Evolutionary conservation across 1,140 invertebrate species (phyloP), one percentile per base, ranked within the genome.

Genomic region (Harpegnathos saltator): DNA sequence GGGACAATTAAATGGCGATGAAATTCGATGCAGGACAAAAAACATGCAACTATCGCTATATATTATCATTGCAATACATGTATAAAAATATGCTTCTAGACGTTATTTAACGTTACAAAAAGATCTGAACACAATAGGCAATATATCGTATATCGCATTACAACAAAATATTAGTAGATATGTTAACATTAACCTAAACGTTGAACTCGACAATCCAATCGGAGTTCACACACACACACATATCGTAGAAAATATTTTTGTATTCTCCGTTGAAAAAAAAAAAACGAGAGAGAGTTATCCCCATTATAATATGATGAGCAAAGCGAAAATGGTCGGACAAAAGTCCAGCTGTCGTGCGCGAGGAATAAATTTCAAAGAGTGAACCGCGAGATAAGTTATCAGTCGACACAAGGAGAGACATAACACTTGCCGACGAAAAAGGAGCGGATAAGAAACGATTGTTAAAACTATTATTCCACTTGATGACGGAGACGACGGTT

Each of bases 371-470:
- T 44, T 44, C 38, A 44, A 3, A 15, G 44, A 78, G 44, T 17
- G 17, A 71, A n/a, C n/a, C 38, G 44, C 65, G 33, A 33, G 62
- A 15, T 44, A 78, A 68, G 3, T 44, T 61, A 62, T 15, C 17
- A 58, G 50, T 66, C 82, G 86, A 90, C 66, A 85, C 38, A 74
- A 86, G 82, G 73, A 80, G 61, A 63, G 82, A 88, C 84, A n/a
- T n/a, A 87, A 90, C 87, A 89, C 68, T 84, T 85, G 90, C 88
- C 3, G 11, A 9, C 38, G 38, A 44, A 9, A 44, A 33, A 90
- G 91, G 90, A 92, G 90, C 90, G 85, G 91, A 86, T 82, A 92
- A 90, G 92, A 91, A 87, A 88, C 87, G 85, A 91, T 92, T 92
- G 92, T 92, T 92, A 91, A 92, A 89, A 89, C 86, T 91, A 91